Conservation (phyloP, 2,888 invertebrate genomes). For the Ommatoiulus sabulosus region DNA sequence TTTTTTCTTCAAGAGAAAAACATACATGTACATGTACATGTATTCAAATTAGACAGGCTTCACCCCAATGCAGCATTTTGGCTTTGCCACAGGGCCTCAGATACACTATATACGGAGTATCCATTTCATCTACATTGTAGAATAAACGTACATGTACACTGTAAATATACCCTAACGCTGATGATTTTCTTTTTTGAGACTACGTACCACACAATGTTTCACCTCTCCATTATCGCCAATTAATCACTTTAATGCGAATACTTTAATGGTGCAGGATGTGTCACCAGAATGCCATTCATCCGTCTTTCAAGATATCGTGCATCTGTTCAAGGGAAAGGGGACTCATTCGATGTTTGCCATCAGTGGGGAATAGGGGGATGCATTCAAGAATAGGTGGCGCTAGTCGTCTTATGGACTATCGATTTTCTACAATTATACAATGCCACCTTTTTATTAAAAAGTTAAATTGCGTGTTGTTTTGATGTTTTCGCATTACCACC, state of each 20-base stretch:
- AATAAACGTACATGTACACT: neutral
- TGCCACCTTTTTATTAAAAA: too few relatives aligned
- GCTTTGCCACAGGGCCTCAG: too few relatives aligned
- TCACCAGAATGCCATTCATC: conserved; percentile 31
- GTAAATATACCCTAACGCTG: neutral
- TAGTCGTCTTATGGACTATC: neutral
- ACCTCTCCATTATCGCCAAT: conserved; percentile 47
- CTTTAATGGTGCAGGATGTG: conserved; percentile 49
- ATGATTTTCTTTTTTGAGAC: neutral
- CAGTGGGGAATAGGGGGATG: neutral
- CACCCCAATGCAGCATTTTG: too few relatives aligned
- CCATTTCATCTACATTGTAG: too few relatives aligned
- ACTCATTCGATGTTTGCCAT: neutral
- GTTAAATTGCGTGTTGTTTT: too few relatives aligned
- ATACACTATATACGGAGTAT: too few relatives aligned
- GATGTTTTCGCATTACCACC: too few relatives aligned
- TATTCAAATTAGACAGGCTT: too few relatives aligned
- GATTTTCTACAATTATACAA: too few relatives aligned
- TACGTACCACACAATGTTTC: neutral
- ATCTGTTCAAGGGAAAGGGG: conserved; percentile 6
- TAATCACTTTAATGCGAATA: conserved; percentile 51
- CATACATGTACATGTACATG: too few relatives aligned
- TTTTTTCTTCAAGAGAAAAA: too few relatives aligned
- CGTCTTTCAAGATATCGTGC: conserved; percentile 32
- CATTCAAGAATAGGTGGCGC: neutral